A percentile compares a stretch with the other conserved stretches of the same genome.
Evolutionary conservation across 64 coral and sea anemone species (phyloP).

Genomic region (Orbicella faveolata): DNA sequence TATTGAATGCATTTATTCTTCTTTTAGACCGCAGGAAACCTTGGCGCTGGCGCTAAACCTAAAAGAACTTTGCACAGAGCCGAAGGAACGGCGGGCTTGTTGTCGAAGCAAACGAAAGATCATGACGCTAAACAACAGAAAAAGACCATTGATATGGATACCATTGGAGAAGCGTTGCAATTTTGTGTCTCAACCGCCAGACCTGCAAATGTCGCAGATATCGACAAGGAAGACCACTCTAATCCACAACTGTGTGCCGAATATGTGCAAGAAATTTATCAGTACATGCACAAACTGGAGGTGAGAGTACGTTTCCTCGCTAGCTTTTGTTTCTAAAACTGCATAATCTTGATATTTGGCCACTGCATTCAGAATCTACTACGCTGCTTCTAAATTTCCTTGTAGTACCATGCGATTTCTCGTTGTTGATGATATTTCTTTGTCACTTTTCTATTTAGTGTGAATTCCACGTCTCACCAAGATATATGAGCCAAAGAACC

Average conservation of each 20-base stretch:
- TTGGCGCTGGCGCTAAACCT: slow-evolving; percentile 19
- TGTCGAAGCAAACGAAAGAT: slow-evolving; percentile 60
- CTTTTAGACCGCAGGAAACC: not conserved
- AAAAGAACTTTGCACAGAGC: slow-evolving; percentile 46
- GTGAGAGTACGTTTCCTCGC: slow-evolving; percentile 24
- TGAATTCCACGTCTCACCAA: slow-evolving; percentile 51
- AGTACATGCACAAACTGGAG: slow-evolving; percentile 81
- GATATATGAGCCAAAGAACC: slow-evolving; percentile 78
- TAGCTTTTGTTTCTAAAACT: not conserved
- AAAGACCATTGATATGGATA: slow-evolving; percentile 77
- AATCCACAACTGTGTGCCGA: slow-evolving; percentile 95
- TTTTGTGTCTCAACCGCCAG: slow-evolving; percentile 39
- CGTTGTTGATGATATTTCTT: not conserved
- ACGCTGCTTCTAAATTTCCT: too few relatives aligned
- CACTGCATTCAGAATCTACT: not conserved
- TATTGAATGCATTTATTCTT: not conserved
- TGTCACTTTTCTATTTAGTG: not conserved
- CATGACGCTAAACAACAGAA: slow-evolving; percentile 6
- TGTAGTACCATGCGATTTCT: not conserved
- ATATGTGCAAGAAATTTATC: slow-evolving; percentile 92
- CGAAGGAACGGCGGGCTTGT: slow-evolving; percentile 26
- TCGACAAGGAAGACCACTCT: slow-evolving; percentile 83
- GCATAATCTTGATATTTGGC: not conserved
- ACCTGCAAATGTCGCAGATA: slow-evolving; percentile 62
- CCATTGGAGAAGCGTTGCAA: slow-evolving; percentile 69